Conservation (phyloP, 2,888 invertebrate genomes). For the Hirtodrosophila histrioides region DNA sequence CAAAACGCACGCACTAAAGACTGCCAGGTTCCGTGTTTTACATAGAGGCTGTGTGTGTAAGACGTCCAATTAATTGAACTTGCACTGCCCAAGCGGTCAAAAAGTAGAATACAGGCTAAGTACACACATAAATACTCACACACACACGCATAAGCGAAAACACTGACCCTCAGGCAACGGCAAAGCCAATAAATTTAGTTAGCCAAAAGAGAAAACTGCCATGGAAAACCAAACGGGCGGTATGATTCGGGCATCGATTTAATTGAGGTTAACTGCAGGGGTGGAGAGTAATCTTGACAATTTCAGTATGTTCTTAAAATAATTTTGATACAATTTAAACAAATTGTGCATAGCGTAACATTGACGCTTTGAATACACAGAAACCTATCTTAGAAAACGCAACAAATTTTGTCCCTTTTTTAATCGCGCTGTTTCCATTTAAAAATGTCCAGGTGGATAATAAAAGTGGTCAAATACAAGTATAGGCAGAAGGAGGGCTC, state of each 20-base stretch:
- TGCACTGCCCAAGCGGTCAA: conserved; percentile 30
- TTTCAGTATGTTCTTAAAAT: background rate
- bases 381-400: no score
- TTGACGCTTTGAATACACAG: no score
- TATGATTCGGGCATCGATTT: conserved; percentile 13
- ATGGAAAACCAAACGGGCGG: background rate
- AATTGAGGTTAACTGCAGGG: conserved; percentile 15
- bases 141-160: background rate
- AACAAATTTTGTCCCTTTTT: no score
- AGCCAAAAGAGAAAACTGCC: conserved; percentile 27
- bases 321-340: background rate
- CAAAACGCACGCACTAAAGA: background rate
- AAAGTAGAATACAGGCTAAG: conserved; percentile 28
- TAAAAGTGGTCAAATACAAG: no score
- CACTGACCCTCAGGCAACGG: conserved; percentile 9
- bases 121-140: conserved; percentile 8
- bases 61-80: conserved; percentile 70
- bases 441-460: no score
- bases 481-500: no score
- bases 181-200: conserved; percentile 42
- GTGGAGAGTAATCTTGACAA: background rate
- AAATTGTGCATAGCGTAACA: no score
- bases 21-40: conserved; percentile 36
- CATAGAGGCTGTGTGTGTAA: conserved; percentile 27
- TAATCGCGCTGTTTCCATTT: no score